Evolutionary conservation across 2,888 invertebrate genomes (phyloP).

Genomic region (Leptinotarsa tumamoca): DNA sequence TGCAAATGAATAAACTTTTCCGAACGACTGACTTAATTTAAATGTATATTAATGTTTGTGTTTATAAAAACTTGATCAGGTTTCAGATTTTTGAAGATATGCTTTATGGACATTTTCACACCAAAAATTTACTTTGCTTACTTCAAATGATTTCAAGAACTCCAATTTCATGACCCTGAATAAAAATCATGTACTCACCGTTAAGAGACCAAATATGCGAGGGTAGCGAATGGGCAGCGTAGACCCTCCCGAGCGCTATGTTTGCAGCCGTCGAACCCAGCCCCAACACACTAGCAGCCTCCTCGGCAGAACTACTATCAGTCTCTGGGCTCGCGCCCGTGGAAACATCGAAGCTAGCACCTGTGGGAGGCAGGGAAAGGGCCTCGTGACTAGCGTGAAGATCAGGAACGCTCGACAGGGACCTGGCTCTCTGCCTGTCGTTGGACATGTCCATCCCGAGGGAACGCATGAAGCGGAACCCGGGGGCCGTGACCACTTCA

Average conservation of each 20-base stretch:
- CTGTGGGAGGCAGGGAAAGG: conserved; percentile 70
- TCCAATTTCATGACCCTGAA: background rate
- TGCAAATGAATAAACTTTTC: too few relatives aligned
- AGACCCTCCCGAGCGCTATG: conserved; percentile 81
- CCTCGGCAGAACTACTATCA: conserved; percentile 78
- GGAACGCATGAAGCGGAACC: conserved; percentile 58
- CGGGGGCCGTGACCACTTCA: conserved; percentile 57
- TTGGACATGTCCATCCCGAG: conserved; percentile 78
- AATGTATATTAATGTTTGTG: too few relatives aligned
- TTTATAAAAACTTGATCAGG: too few relatives aligned
- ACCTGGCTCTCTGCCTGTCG: conserved; percentile 81
- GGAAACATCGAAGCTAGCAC: conserved; percentile 73
- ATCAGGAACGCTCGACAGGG: conserved; percentile 78
- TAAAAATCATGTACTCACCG: conserved; percentile 71
- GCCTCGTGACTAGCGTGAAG: conserved; percentile 66
- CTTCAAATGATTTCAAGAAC: too few relatives aligned
- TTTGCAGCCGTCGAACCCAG: conserved; percentile 64
- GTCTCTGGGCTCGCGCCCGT: conserved; percentile 77
- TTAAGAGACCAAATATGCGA: conserved; percentile 94
- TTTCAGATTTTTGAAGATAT: too few relatives aligned
- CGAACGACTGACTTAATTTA: too few relatives aligned
- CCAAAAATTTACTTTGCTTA: too few relatives aligned
- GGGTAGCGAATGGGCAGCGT: conserved; percentile 89
- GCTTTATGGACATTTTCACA: too few relatives aligned
- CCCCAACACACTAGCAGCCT: conserved; percentile 64